A percentile compares a stretch with the other conserved stretches of the same genome.
phyloP scores from a whole-genome alignment of 2,888 invertebrate species.

The Nephrotoma guestfalica region DNA sequence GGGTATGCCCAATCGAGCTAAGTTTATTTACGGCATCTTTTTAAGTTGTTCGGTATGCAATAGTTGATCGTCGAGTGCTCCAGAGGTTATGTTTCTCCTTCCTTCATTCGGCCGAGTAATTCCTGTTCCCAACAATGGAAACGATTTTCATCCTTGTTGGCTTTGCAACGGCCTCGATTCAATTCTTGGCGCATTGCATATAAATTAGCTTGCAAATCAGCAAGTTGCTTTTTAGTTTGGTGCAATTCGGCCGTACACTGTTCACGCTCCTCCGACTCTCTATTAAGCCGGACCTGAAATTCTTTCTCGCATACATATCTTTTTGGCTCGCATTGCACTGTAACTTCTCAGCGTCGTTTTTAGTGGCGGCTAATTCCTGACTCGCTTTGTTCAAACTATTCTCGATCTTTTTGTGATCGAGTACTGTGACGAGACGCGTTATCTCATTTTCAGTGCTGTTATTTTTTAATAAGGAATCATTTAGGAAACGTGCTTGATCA shows the following conservation, averaged over 20 bases:
- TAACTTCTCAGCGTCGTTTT: conserved; percentile 52
- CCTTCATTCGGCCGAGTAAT: conserved; percentile 69
- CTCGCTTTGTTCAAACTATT: conserved; percentile 53
- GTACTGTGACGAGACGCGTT: conserved; percentile 49
- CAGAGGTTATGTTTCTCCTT: conserved; percentile 81
- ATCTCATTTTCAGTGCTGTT: conserved; percentile 58
- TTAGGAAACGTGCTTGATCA: conserved; percentile 64
- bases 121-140: conserved; percentile 70
- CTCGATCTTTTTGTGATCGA: conserved; percentile 61
- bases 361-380: conserved; percentile 51
- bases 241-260: conserved; percentile 57
- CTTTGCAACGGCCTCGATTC: conserved; percentile 55
- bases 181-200: conserved; percentile 72
- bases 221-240: conserved; percentile 58
- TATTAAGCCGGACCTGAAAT: conserved; percentile 47
- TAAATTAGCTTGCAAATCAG: conserved; percentile 70
- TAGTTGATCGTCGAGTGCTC: conserved; percentile 73
- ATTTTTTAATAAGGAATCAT: conserved; percentile 72
- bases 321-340: conserved; percentile 52
- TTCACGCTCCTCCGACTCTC: conserved; percentile 67
- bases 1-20: conserved; percentile 67
- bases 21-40: conserved; percentile 76
- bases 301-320: conserved; percentile 64
- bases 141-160: conserved; percentile 73
- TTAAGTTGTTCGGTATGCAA: conserved; percentile 60